A percentile compares a stretch with the other conserved stretches of the same genome.
These are phyloP conservation scores for Toxotes jaculatrix DNA, from an alignment of 2,113 vertebrate genomes.

Conservation along the genomic window DNA sequence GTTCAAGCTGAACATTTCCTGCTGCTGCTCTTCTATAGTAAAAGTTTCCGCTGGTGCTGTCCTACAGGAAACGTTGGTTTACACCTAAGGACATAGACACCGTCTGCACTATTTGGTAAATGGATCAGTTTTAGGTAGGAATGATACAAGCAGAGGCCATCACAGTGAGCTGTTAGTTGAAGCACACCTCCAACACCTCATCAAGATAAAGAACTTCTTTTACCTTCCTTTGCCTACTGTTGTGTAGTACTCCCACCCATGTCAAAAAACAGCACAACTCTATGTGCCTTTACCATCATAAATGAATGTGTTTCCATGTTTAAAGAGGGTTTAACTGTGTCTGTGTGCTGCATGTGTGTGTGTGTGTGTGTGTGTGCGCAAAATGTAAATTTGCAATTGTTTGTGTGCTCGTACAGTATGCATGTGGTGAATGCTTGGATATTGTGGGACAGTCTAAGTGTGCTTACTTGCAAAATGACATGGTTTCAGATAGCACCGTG, in stretches of 20 bases:
- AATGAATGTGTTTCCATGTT: too few species aligned
- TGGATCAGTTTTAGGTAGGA: too few species aligned
- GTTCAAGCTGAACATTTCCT: background rate
- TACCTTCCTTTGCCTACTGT: background rate
- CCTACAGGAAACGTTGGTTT: background rate
- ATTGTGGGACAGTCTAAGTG: slow-evolving; percentile 1
- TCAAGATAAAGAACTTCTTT: background rate
- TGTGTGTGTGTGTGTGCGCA: background rate
- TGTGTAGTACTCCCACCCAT: background rate
- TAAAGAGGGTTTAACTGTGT: too few species aligned
- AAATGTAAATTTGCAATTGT: background rate
- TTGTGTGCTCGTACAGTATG: background rate
- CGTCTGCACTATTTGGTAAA: background rate
- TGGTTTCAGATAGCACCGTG: slow-evolving; percentile 25
- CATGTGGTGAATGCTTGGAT: slow-evolving; percentile 16
- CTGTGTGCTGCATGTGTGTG: too few species aligned
- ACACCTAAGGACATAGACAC: background rate
- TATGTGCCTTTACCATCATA: too few species aligned
- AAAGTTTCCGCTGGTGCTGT: background rate
- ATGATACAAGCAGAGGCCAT: background rate
- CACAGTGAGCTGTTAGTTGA: too few species aligned
- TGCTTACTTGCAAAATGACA: slow-evolving; percentile 1
- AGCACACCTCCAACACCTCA: background rate
- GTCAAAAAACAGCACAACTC: too few species aligned
- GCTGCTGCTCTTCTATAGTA: background rate